A percentile compares a stretch with the other conserved stretches of the same genome.
Conservation (phyloP, 30 jellyfish, hydroid and myxozoan species). For the Morbakka virulenta region DNA sequence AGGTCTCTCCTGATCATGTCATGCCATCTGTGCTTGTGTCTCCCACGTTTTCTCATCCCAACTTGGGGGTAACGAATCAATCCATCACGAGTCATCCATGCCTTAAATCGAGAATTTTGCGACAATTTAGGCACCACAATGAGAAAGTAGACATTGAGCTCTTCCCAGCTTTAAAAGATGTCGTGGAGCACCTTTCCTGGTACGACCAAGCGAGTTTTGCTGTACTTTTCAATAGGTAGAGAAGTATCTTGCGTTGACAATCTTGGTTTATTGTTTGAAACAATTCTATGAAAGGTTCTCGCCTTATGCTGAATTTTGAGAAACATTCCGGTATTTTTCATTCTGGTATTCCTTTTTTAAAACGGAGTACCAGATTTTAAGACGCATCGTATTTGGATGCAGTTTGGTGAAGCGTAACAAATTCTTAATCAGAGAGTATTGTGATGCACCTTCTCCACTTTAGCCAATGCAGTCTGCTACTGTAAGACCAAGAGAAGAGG, state of each 20-base stretch:
- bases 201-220: no score
- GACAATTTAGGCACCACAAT: conserved; percentile 25
- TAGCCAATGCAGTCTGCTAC: conserved; percentile 40
- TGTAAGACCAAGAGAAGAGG: conserved; percentile 13
- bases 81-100: conserved; percentile 44
- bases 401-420: conserved; percentile 46
- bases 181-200: conserved; percentile 57
- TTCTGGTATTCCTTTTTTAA: conserved; percentile 34
- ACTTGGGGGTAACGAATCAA: no score
- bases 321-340: conserved; percentile 56
- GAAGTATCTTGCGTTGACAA: conserved; percentile 30
- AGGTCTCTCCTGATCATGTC: no score
- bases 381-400: conserved; percentile 49
- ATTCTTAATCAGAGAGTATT: conserved; percentile 64
- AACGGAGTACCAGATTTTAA: conserved; percentile 61
- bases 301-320: conserved; percentile 42
- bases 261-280: conserved; percentile 34
- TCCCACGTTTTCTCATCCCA: no score
- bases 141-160: conserved; percentile 51
- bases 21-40: no score
- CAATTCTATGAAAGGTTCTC: conserved; percentile 60
- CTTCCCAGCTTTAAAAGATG: conserved; percentile 60
- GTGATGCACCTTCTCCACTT: conserved; percentile 54
- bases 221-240: no score
- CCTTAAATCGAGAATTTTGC: conserved; percentile 29